These are phyloP conservation scores for Hystrix cristata DNA, from an alignment of 2,113 vertebrate genomes.

Conservation along the genomic window DNA sequence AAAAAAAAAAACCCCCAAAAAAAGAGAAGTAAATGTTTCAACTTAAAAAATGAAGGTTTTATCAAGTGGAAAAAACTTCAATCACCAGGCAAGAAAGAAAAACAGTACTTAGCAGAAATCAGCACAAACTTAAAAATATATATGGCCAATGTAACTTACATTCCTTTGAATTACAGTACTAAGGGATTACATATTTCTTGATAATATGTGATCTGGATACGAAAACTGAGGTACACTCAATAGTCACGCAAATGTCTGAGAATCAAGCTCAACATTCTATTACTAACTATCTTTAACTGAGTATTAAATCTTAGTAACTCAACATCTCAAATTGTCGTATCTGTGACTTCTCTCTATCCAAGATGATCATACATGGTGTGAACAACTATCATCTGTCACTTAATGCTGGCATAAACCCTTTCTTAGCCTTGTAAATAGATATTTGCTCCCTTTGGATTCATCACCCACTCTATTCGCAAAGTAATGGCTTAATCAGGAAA, in stretches of 20 bases:
- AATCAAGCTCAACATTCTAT: neutral
- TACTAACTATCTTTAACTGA: neutral
- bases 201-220: neutral
- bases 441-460: neutral
- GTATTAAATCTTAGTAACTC: neutral
- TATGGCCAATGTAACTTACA: neutral
- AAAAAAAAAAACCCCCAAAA: no score
- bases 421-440: neutral
- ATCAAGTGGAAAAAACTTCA: neutral
- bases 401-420: neutral
- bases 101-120: neutral
- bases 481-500: neutral
- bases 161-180: neutral
- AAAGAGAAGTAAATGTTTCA: constrained; percentile 5
- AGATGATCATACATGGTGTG: neutral
- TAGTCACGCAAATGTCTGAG: neutral
- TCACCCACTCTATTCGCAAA: neutral
- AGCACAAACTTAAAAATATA: neutral
- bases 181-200: neutral
- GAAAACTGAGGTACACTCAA: neutral
- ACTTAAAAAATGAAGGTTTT: constrained; percentile 38
- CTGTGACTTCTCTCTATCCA: neutral
- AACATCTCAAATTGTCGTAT: neutral
- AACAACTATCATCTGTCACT: neutral
- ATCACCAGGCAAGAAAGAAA: neutral